These are phyloP conservation scores for Epinephelus malabaricus DNA, from an alignment of 2,797 vertebrate species.

Conservation along the genomic window DNA sequence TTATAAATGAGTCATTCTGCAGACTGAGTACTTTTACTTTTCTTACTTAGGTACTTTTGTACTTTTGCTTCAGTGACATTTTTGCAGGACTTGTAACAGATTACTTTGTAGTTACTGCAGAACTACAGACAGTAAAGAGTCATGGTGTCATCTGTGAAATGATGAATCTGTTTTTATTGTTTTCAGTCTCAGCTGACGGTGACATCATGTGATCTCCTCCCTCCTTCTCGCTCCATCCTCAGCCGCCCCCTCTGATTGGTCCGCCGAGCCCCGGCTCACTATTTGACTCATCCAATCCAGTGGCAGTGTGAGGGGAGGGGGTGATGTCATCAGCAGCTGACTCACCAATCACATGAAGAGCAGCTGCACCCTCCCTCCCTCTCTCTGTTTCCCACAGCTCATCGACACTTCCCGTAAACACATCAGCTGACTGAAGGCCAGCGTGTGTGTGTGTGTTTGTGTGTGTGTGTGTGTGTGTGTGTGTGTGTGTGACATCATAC, in stretches of 20 bases:
- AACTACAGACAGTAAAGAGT: not conserved
- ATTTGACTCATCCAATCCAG: slow-evolving; percentile 75
- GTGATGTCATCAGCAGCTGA: slow-evolving; percentile 78
- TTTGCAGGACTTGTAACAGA: too few relatives aligned
- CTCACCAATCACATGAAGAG: slow-evolving; percentile 78
- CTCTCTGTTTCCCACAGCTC: slow-evolving; percentile 28
- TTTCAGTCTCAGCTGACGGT: slow-evolving; percentile 21
- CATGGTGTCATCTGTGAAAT: not conserved
- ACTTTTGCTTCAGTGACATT: too few relatives aligned
- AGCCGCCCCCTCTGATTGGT: slow-evolving; percentile 51
- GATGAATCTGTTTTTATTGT: slow-evolving; percentile 7
- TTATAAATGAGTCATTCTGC: too few relatives aligned
- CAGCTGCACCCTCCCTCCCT: not conserved
- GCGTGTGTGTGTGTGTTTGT: slow-evolving; percentile 5
- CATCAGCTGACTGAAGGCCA: slow-evolving; percentile 46
- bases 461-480: slow-evolving; percentile 45
- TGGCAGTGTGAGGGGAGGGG: slow-evolving; percentile 30
- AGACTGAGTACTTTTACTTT: too few relatives aligned
- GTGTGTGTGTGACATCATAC: slow-evolving; percentile 43
- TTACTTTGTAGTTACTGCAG: not conserved
- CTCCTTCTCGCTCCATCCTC: slow-evolving; percentile 46
- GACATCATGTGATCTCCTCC: slow-evolving; percentile 47
- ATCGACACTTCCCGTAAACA: slow-evolving; percentile 55
- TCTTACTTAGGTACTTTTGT: too few relatives aligned
- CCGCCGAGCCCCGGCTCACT: slow-evolving; percentile 33